Percentiles rank a stretch among this genome's conserved stretches.
Evolutionary conservation across 1,140 invertebrate species (phyloP).

Genomic region (Cotesia chilonis): DNA sequence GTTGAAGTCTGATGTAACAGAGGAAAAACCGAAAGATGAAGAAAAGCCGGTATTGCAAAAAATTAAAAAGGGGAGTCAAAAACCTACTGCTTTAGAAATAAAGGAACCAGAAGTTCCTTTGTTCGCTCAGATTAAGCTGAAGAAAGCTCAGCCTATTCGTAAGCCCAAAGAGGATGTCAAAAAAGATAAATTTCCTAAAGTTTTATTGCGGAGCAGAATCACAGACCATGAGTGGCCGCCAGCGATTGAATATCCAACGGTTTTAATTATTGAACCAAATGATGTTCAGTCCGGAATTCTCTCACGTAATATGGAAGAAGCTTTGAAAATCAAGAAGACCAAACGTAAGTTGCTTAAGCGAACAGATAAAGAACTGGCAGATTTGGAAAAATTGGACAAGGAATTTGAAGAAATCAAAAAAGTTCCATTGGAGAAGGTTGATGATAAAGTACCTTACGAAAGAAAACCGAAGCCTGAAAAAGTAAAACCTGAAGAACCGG

Average conservation of each 20-base stretch:
- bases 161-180: conserved; percentile 62
- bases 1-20: conserved; percentile 55
- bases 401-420: conserved; percentile 59
- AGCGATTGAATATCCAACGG: conserved; percentile 39
- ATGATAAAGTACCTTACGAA: conserved; percentile 35
- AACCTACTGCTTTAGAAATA: conserved; percentile 60
- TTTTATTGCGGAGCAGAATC: conserved; percentile 71
- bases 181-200: conserved; percentile 65
- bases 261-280: conserved; percentile 44
- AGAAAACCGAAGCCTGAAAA: conserved; percentile 36
- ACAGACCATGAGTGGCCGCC: conserved; percentile 54
- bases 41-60: conserved; percentile 45
- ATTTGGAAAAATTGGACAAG: conserved; percentile 43
- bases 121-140: conserved; percentile 69
- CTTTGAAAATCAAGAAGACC: conserved; percentile 52
- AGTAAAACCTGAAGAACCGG: conserved; percentile 35
- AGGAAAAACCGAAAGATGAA: conserved; percentile 58
- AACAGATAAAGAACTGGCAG: conserved; percentile 41
- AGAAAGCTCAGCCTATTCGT: conserved; percentile 62
- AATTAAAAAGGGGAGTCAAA: conserved; percentile 51
- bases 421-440: conserved; percentile 49
- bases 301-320: conserved; percentile 56
- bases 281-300: conserved; percentile 51
- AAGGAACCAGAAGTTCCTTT: conserved; percentile 59
- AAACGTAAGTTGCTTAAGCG: conserved; percentile 50